phyloP scores from a whole-genome alignment of 1,140 invertebrate species.

The Drosophila dunni region DNA sequence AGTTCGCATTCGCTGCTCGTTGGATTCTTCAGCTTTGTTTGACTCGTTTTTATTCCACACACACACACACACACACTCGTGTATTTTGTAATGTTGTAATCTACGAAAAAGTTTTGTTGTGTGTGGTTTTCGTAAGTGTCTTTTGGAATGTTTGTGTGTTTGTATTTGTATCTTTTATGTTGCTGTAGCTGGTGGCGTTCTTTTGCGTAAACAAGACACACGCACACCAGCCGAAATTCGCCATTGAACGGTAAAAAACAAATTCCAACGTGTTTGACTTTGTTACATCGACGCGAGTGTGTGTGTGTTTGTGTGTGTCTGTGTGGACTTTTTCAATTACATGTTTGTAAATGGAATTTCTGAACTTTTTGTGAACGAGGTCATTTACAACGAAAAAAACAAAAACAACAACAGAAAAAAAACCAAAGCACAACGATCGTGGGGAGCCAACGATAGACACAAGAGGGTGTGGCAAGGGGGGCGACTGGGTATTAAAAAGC shows the following conservation, averaged over 20 bases:
- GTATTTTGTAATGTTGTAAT: constrained; percentile 59
- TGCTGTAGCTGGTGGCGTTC: constrained; percentile 69
- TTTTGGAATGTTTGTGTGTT: constrained; percentile 52
- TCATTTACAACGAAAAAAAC: constrained; percentile 73
- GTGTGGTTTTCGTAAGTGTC: constrained; percentile 75
- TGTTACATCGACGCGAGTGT: constrained; percentile 38
- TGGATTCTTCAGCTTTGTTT: constrained; percentile 41
- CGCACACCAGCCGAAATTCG: constrained; percentile 58
- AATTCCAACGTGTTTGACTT: constrained; percentile 80
- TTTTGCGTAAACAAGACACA: constrained; percentile 65
- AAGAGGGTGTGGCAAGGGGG: background rate
- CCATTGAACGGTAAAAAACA: constrained; percentile 80
- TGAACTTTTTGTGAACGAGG: constrained; percentile 81
- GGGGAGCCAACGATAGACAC: background rate
- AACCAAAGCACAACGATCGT: constrained; percentile 23
- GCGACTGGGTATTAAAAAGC: constrained; percentile 52
- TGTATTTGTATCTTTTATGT: constrained; percentile 33
- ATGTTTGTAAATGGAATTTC: constrained; percentile 81
- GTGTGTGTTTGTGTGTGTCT: constrained; percentile 19
- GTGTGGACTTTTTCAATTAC: constrained; percentile 77
- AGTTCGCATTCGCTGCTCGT: constrained; percentile 20
- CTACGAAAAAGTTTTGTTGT: constrained; percentile 58
- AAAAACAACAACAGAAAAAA: constrained; percentile 34
- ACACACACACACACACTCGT: too few species aligned
- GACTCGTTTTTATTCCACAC: constrained; percentile 16